phyloP scores from a whole-genome alignment of 2,888 invertebrate genomes.

The Heterodera filipjevi region DNA sequence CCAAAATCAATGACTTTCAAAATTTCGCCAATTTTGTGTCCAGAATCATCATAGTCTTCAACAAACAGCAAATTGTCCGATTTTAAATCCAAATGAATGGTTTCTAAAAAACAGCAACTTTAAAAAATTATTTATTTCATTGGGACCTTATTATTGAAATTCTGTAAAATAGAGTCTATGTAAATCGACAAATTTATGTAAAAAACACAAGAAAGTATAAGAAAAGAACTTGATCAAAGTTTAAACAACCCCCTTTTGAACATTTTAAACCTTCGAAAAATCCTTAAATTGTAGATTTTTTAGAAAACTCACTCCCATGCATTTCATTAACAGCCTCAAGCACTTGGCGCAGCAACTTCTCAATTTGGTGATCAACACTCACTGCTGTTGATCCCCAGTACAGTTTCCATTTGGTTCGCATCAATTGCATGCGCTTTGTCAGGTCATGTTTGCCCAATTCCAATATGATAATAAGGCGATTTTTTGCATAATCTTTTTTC shows the following conservation, averaged over 20 bases:
- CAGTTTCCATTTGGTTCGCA: background rate
- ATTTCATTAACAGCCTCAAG: background rate
- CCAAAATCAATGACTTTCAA: constrained; percentile 6
- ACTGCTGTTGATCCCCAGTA: background rate
- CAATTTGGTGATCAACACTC: background rate
- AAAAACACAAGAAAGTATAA: no score
- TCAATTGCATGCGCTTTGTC: background rate
- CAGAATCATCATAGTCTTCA: background rate
- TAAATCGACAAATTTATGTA: no score
- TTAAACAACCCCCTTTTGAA: background rate
- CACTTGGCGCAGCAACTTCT: background rate
- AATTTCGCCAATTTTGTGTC: background rate
- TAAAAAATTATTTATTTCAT: background rate
- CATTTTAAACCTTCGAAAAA: background rate
- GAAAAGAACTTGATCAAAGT: no score
- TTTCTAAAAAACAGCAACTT: background rate
- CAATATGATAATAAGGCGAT: background rate
- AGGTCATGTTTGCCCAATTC: background rate
- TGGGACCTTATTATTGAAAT: no score
- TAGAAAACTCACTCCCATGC: background rate
- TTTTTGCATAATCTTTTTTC: constrained; percentile 2
- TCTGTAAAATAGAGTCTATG: no score
- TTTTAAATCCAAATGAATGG: background rate
- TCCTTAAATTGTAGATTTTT: background rate
- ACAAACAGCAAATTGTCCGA: constrained; percentile 1